Base-by-base conservation (phyloP, 2,797 vertebrate species). In the Babyrousa celebensis region DNA sequence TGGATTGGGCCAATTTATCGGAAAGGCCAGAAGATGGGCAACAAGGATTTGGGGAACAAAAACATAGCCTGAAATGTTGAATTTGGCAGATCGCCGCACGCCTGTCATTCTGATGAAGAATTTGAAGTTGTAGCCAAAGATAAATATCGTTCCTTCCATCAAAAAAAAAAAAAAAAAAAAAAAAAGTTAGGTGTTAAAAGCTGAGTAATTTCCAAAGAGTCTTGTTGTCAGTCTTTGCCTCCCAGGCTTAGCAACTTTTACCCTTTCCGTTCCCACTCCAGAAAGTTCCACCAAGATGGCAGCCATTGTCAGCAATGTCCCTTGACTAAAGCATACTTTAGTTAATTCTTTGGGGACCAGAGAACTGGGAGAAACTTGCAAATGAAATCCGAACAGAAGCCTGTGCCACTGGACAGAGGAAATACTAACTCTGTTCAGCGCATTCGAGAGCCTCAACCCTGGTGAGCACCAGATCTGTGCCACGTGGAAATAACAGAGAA, bases 121-220 rank as follows among this genome's bases (percentile, higher is more conserved):
- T 60, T 87, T 96, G 96, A 97, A 97, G 95, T 96, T 84, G 40
- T 96, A 95, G 86, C 89, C 93, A 88, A 78, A 96, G 89, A 94
- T 92, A 95, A 54, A 54, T 91, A 94, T 95, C 96, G 94, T 87
- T 93, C 67, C 80, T 92, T 94, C 93, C 67, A 96, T 91, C 63
- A 91, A 25, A 91, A 82, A 32, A 52, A 32, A 32, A 25, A 91
- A 82, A 32, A 52, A 32, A 32, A n/a, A n/a, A n/a, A 54, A 72
- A 48, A 85, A 82, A 56, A 20, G 60, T 71, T 80, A 94, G 89
- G 77, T 96, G 93, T 96, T 96, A 95, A 97, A 95, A 82, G 43
- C 84, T 48, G 10, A 62, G 67, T 90, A 52, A 70, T 92, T 71
- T 43, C 86, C 63, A 32, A 29, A 60, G 71, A 56, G 79, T 68